Evolutionary conservation across 2,113 vertebrate genomes (phyloP).

Genomic region (Cryptomyrus ogoouensis): DNA sequence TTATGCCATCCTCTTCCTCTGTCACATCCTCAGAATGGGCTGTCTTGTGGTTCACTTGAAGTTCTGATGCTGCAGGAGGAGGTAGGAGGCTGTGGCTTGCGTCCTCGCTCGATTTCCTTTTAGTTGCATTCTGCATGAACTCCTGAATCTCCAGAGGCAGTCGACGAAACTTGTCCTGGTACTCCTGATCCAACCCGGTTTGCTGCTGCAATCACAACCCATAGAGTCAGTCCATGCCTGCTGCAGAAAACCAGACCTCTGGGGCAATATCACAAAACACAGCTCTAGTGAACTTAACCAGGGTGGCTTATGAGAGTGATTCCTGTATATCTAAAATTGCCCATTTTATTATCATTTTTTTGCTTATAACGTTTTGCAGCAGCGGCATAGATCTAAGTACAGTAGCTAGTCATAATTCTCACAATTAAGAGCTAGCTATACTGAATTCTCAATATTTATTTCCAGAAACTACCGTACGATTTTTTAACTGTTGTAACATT

Average conservation of each 20-base stretch:
- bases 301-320: neutral
- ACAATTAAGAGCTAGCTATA: neutral
- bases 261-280: neutral
- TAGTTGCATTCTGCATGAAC: constrained; percentile 84
- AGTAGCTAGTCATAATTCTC: neutral
- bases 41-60: constrained; percentile 66
- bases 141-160: constrained; percentile 87
- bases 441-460: neutral
- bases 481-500: neutral
- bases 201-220: constrained; percentile 66
- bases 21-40: constrained; percentile 57
- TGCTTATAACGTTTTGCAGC: neutral
- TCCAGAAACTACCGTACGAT: neutral
- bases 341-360: neutral
- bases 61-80: constrained; percentile 54
- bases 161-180: constrained; percentile 86
- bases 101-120: constrained; percentile 70
- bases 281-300: neutral
- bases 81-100: constrained; percentile 63
- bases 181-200: constrained; percentile 80
- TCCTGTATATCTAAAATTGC: neutral
- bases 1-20: constrained; percentile 61
- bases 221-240: neutral
- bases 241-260: neutral
- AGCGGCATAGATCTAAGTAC: neutral